phyloP scores from a whole-genome alignment of 2,888 invertebrate genomes.

The Amphipyra berbera region DNA sequence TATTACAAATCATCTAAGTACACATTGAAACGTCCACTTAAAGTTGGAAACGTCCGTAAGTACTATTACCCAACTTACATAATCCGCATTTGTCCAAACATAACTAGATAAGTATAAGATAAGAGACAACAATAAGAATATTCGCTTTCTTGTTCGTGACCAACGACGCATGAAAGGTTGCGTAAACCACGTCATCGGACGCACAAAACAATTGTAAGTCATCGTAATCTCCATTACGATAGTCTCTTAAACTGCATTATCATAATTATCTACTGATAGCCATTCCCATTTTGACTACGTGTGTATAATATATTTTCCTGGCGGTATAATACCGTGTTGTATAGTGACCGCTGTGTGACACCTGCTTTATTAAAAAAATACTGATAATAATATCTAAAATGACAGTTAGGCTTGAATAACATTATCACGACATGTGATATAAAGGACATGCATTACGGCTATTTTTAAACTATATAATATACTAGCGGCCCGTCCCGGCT shows the following conservation, averaged over 20 bases:
- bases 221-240: constrained; percentile 50
- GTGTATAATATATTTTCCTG: constrained; percentile 7
- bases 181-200: constrained; percentile 66
- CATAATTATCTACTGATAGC: constrained; percentile 27
- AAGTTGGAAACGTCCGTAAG: constrained; percentile 23
- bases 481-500: too few species aligned
- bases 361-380: constrained; percentile 30
- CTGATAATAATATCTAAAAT: constrained; percentile 41
- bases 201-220: constrained; percentile 50
- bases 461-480: constrained; percentile 34
- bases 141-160: constrained; percentile 72
- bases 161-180: constrained; percentile 68
- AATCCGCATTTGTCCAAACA: constrained; percentile 52
- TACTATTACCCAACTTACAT: constrained; percentile 43
- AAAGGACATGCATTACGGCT: background rate
- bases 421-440: constrained; percentile 34
- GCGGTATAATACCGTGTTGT: background rate
- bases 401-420: constrained; percentile 20
- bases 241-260: constrained; percentile 26
- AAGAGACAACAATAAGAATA: constrained; percentile 59
- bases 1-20: background rate
- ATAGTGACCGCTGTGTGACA: constrained; percentile 12
- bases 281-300: constrained; percentile 16
- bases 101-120: constrained; percentile 51
- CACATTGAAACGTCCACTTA: constrained; percentile 16